These are phyloP conservation scores for Eristalis intricaria DNA, from an alignment of 2,888 invertebrate species.

Conservation along the genomic window DNA sequence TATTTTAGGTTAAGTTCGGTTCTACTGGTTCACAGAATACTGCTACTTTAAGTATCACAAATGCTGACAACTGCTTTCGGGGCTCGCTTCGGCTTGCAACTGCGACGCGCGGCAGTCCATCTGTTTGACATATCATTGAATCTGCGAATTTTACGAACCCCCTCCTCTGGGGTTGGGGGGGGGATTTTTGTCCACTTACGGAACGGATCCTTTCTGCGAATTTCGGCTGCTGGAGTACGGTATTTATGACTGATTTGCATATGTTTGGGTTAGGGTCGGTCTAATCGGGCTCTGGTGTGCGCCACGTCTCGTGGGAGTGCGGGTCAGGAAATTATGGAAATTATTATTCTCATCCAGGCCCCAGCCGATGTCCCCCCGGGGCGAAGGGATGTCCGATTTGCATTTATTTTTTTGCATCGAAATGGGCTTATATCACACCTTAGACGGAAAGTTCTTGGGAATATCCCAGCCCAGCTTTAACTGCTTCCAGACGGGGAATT, in stretches of 20 bases:
- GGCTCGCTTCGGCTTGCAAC: slow-evolving; percentile 8
- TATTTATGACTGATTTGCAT: slow-evolving; percentile 47
- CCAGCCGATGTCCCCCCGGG: slow-evolving; percentile 16
- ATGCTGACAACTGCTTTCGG: not conserved
- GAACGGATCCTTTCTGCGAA: not conserved
- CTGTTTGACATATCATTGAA: slow-evolving; percentile 49
- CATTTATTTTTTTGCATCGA: slow-evolving; percentile 16
- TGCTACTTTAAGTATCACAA: not conserved
- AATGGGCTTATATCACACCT: slow-evolving; percentile 36
- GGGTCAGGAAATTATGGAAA: slow-evolving; percentile 55
- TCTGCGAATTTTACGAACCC: not conserved
- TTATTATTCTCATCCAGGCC: slow-evolving; percentile 18
- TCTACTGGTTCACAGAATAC: not conserved
- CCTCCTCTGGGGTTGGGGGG: not conserved
- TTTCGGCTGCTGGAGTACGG: not conserved
- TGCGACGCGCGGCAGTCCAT: slow-evolving; percentile 26
- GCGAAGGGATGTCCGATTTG: slow-evolving; percentile 42
- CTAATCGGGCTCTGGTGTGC: slow-evolving; percentile 8
- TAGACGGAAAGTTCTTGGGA: slow-evolving; percentile 10
- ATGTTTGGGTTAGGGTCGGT: slow-evolving; percentile 27
- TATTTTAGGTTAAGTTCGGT: not conserved
- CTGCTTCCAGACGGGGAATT: not conserved
- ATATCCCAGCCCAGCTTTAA: not conserved
- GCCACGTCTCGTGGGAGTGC: slow-evolving; percentile 8
- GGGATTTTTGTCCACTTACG: not conserved